phyloP scores from a whole-genome alignment of 2,888 invertebrate species.

The Notodonta dromedarius region DNA sequence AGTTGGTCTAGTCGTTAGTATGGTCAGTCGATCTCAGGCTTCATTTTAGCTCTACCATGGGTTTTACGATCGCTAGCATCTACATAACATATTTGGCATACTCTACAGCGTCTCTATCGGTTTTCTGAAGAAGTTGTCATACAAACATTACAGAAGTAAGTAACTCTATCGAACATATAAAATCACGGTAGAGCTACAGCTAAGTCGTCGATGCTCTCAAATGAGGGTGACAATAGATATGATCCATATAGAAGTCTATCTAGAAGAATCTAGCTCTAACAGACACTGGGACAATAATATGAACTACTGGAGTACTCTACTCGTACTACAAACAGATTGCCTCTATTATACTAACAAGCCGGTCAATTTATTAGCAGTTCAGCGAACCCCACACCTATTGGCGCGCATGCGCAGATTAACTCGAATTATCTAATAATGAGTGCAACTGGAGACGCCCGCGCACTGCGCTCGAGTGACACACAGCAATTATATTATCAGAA shows the following conservation, averaged over 20 bases:
- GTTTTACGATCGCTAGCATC: too few relatives aligned
- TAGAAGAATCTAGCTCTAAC: background rate
- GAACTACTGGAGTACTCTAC: background rate
- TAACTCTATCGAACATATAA: too few relatives aligned
- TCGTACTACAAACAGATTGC: constrained; percentile 25
- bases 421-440: constrained; percentile 68
- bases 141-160: too few relatives aligned
- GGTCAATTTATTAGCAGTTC: constrained; percentile 64
- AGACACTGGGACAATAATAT: background rate
- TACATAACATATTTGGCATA: too few relatives aligned
- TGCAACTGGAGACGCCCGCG: constrained; percentile 52
- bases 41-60: too few relatives aligned
- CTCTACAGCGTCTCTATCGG: too few relatives aligned
- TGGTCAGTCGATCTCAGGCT: too few relatives aligned
- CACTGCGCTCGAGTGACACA: constrained; percentile 29
- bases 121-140: too few relatives aligned
- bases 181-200: too few relatives aligned
- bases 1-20: background rate
- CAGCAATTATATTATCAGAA: background rate
- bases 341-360: constrained; percentile 43
- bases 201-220: too few relatives aligned
- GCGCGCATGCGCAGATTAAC: constrained; percentile 59
- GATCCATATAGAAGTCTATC: background rate
- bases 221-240: background rate
- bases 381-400: constrained; percentile 71